Conservation (phyloP, 2,113 vertebrate species). For the Pollachius pollachius region DNA sequence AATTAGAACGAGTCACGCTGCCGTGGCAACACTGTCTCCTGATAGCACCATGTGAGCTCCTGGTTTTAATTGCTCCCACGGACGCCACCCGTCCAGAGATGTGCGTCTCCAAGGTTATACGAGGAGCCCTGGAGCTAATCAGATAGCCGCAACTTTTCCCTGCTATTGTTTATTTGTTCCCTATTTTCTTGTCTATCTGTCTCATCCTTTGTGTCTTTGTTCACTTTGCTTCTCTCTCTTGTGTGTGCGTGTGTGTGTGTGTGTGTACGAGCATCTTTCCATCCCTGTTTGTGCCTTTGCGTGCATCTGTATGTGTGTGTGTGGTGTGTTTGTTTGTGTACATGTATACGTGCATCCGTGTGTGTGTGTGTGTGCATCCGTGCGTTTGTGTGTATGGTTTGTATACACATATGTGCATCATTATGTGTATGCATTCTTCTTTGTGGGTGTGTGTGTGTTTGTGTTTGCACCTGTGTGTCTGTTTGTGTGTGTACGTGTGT, state of each 20-base stretch:
- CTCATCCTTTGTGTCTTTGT: not conserved
- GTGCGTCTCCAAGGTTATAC: not conserved
- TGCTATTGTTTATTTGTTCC: not conserved
- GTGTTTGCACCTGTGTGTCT: too few species aligned
- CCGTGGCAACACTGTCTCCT: conserved; percentile 21
- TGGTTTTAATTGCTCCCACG: not conserved
- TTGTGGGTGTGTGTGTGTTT: not conserved
- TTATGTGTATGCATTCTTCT: too few species aligned
- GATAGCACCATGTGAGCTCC: conserved; percentile 18
- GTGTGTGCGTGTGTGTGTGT: too few species aligned
- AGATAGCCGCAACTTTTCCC: not conserved
- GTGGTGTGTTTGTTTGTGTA: too few species aligned
- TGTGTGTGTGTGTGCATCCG: not conserved
- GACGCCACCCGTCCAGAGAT: not conserved
- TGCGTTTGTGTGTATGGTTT: too few species aligned
- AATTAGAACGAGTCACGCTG: conserved; percentile 27
- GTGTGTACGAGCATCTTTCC: too few species aligned
- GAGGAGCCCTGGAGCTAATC: too few species aligned
- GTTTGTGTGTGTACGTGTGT: too few species aligned
- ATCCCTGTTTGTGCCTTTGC: too few species aligned
- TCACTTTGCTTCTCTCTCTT: too few species aligned
- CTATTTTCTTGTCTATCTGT: not conserved
- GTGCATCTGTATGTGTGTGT: too few species aligned
- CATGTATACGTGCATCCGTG: too few species aligned
- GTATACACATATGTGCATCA: not conserved